Evolutionary conservation across 1,140 invertebrate species (phyloP), one percentile per base, ranked within the genome.

Genomic region (Lasaia peninsularis): DNA sequence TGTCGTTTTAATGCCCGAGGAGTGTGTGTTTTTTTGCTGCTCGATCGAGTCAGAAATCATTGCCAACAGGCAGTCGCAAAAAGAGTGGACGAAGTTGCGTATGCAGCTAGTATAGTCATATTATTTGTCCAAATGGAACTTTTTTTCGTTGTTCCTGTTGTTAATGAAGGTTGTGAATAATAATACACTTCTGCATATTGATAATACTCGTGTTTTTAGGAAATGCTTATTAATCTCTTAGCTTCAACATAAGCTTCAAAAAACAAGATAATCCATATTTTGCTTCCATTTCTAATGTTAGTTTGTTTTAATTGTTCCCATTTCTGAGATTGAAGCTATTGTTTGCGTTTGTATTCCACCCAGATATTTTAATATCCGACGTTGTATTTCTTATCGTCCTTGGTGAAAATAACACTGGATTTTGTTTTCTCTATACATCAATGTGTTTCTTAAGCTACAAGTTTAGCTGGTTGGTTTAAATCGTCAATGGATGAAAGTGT

Each of bases 241-340:
- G 37, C 10, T 40, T 18, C 8, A 10, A 7, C 2, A 40, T 18
- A 1, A 16, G 16, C 40, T 20, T 4, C 40, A 44, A 44, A 44
- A 44, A 28, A 28, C 7, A 20, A 11, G 16, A 20, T 44, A 44
- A 10, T 20, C 10, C 16, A 44, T 18, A 20, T 44, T 9, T 44
- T 44, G 16, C 16, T 44, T 20, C 16, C 37, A 16, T 18, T 44
- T 44, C 37, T 44, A 44, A 44, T 20, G 37, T 44, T 16, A 44
- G 37, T 44, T 11, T 11, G 40, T 44, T 44, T 44, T 20, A 44
- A 48, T 48, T 48, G 40, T 48, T 48, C 18, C 20, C 18, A 48
- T 48, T 48, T 48, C 40, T 21, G 18, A 48, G 40, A 48, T 48
- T 21, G 18, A 16, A 20, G 40, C 40, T 48, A 48, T 48, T 48